Evolutionary conservation across 2,888 invertebrate species (phyloP).

Genomic region (Drosophila antonietae): DNA sequence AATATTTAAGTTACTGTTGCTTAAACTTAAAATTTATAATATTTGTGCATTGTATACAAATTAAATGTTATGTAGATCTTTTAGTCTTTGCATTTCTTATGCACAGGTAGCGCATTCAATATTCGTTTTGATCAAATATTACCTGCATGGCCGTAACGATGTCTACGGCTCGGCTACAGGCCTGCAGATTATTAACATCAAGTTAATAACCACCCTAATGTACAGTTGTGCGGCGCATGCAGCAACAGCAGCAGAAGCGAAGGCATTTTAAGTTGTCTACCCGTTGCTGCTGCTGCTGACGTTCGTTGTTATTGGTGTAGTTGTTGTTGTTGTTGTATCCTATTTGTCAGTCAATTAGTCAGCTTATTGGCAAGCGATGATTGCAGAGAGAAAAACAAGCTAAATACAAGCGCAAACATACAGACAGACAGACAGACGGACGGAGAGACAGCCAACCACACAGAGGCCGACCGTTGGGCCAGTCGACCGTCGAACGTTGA

Average conservation of each 20-base stretch:
- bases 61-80: too few relatives aligned
- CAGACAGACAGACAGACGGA: constrained; percentile 25
- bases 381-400: constrained; percentile 77
- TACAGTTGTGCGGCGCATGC: constrained; percentile 67
- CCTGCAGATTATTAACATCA: constrained; percentile 52
- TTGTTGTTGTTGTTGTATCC: constrained; percentile 53
- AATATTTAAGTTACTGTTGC: too few relatives aligned
- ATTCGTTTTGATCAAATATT: background rate
- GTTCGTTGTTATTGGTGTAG: constrained; percentile 23
- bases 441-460: constrained; percentile 10
- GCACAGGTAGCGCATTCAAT: background rate
- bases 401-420: constrained; percentile 63
- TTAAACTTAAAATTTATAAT: too few relatives aligned
- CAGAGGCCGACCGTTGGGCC: constrained; percentile 23
- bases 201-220: constrained; percentile 75
- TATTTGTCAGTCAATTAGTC: constrained; percentile 79
- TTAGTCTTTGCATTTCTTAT: background rate
- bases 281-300: constrained; percentile 36
- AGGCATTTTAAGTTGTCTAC: constrained; percentile 66
- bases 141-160: constrained; percentile 5
- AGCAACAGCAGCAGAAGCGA: constrained; percentile 32
- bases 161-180: constrained; percentile 1
- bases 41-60: too few relatives aligned
- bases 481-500: constrained; percentile 21
- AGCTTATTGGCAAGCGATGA: constrained; percentile 80